These are phyloP conservation scores for Prolemur simus DNA, from an alignment of 2,113 vertebrate genomes.

Conservation along the genomic window DNA sequence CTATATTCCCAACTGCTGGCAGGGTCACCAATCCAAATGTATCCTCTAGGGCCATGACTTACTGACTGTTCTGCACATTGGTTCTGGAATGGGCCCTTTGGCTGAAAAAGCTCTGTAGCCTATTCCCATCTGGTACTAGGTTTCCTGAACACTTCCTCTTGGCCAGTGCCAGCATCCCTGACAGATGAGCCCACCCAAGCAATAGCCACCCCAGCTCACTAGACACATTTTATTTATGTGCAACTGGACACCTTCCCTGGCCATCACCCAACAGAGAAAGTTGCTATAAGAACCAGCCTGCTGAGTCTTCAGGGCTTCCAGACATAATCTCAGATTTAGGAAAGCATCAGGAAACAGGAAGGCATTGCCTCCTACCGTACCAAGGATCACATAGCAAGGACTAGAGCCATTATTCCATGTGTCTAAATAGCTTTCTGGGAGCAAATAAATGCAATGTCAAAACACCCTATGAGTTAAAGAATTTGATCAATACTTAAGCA, in stretches of 20 bases:
- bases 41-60: not conserved
- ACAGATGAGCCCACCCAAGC: constrained; percentile 57
- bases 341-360: not conserved
- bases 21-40: constrained; percentile 10
- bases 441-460: not conserved
- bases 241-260: constrained; percentile 57
- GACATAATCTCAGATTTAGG: not conserved
- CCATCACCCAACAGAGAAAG: constrained; percentile 56
- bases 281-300: constrained; percentile 24
- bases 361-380: not conserved
- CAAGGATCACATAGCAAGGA: not conserved
- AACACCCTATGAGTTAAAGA: not conserved
- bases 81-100: not conserved
- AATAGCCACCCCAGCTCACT: not conserved
- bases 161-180: constrained; percentile 3
- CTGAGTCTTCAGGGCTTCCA: not conserved
- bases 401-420: not conserved
- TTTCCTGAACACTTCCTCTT: constrained; percentile 30
- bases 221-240: not conserved
- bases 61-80: constrained; percentile 42
- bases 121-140: constrained; percentile 39
- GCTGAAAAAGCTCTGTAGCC: constrained; percentile 17
- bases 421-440: not conserved
- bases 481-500: not conserved
- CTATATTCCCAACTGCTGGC: constrained; percentile 1